Base-by-base conservation (phyloP, 2,797 vertebrate genomes). In the Micropoecilia bifurca region DNA sequence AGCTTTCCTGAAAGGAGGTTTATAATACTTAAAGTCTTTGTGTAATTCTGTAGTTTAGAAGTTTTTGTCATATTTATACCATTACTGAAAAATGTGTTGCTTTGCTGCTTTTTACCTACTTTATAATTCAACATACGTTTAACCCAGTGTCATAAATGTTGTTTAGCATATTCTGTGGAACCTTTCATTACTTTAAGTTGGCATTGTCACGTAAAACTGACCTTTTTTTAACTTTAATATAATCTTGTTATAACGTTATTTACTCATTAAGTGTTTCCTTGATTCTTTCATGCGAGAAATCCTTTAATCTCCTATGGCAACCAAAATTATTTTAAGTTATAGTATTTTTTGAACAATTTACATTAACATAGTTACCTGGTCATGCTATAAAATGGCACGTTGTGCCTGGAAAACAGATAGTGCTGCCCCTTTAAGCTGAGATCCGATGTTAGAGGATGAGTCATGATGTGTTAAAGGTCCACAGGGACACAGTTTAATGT, bases 381-480 rank as follows among this genome's bases (percentile, higher is more conserved):
- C 20, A 1, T 50, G 48, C 48, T 8, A 0, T 8, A 50, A 50
- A 50, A 50, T 8, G 20, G 48, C 20, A 8, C 20, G 22, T 22
- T 50, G 20, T 22, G 6, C 48, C 20, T 50, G 20, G 48, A 50
- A 50, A 50, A 8, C 48, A 50, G 20, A 20, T 50, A 22, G 22
- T 22, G 2, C 48, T 50, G 20, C 20, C 22, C 8, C 55, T 57
- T 57, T 10, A 57, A 57, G n/a, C 28, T 57, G 2, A 57, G n/a
- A 57, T 28, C 12, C 3, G 13, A 59, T 30, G 57, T 59, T 13
- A 33, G 57, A 33, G 57, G 36, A 81, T 81, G 39, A 30, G 46
- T 76, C 69, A 78, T 76, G 63, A 85, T 83, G 74, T 73, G 72
- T 61, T 75, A 22, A 71, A 78, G 73, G 73, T 69, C 48, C 57